These are phyloP conservation scores for Drosophila maculinotata DNA, from an alignment of 2,888 invertebrate species.

Conservation along the genomic window DNA sequence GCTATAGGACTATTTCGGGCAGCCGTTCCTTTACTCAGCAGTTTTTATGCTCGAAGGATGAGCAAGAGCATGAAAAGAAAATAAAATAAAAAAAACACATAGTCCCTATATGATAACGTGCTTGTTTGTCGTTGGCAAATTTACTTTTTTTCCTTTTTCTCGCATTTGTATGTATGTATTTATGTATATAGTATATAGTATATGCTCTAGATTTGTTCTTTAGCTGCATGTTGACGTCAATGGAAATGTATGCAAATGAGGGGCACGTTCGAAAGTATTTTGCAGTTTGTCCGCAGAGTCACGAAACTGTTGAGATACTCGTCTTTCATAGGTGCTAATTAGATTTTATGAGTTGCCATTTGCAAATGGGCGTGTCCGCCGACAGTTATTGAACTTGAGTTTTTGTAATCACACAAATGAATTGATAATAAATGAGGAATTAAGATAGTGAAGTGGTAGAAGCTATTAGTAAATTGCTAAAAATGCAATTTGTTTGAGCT, in stretches of 20 bases:
- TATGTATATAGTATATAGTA: too few relatives aligned
- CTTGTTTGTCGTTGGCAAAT: constrained; percentile 1
- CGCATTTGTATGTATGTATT: constrained; percentile 6
- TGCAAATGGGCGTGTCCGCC: constrained; percentile 34
- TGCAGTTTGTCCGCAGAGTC: constrained; percentile 21
- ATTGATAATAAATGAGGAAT: constrained; percentile 3
- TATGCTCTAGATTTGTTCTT: constrained; percentile 12
- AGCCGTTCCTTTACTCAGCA: not conserved
- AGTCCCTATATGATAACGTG: constrained; percentile 3
- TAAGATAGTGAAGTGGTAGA: constrained; percentile 6
- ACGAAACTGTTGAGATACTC: constrained; percentile 19
- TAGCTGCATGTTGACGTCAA: constrained; percentile 56
- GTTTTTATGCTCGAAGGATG: not conserved
- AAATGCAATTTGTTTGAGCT: not conserved
- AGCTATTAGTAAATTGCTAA: constrained; percentile 26
- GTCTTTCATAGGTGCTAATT: constrained; percentile 53
- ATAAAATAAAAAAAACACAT: not conserved
- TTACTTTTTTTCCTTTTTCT: not conserved
- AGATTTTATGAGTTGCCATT: constrained; percentile 45
- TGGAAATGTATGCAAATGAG: constrained; percentile 52
- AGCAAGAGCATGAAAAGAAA: not conserved
- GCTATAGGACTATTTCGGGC: not conserved
- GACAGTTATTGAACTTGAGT: constrained; percentile 46
- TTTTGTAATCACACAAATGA: constrained; percentile 27
- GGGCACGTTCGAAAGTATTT: constrained; percentile 13